These are phyloP conservation scores for Eucera pruinosa DNA, from an alignment of 2,888 invertebrate genomes.

Conservation along the genomic window DNA sequence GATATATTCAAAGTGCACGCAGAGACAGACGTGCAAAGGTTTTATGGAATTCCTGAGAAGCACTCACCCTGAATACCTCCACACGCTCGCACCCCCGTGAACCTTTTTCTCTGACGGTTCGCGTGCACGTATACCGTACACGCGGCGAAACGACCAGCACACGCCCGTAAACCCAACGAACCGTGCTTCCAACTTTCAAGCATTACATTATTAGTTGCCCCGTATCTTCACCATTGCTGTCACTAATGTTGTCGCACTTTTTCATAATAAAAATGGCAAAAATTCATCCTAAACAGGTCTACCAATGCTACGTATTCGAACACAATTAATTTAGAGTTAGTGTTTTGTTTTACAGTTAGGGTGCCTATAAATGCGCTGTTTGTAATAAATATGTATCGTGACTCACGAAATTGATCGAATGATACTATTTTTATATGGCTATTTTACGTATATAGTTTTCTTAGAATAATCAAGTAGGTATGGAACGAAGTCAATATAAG, in stretches of 20 bases:
- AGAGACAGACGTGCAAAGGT: conserved; percentile 66
- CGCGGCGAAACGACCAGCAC: conserved; percentile 64
- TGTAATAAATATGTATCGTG: too few relatives aligned
- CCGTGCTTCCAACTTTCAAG: conserved; percentile 83
- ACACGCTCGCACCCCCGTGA: conserved; percentile 65
- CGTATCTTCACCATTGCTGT: conserved; percentile 69
- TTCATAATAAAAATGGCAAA: neutral
- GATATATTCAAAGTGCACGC: conserved; percentile 53
- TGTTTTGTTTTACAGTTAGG: too few relatives aligned
- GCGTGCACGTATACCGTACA: conserved; percentile 40
- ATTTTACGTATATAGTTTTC: too few relatives aligned
- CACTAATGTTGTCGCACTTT: neutral
- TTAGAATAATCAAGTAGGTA: too few relatives aligned
- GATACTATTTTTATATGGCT: too few relatives aligned
- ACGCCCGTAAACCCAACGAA: conserved; percentile 81
- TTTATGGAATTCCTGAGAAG: conserved; percentile 78
- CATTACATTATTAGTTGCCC: conserved; percentile 75
- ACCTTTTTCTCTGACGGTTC: conserved; percentile 43
- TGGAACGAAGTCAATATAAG: too few relatives aligned
- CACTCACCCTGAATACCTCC: conserved; percentile 82
- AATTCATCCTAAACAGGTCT: too few relatives aligned
- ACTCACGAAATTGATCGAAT: too few relatives aligned
- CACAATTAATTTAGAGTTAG: too few relatives aligned
- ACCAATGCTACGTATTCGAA: too few relatives aligned
- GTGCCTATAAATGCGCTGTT: too few relatives aligned